Evolutionary conservation across 2,113 vertebrate genomes (phyloP).

Genomic region (Microcebus griseorufus): DNA sequence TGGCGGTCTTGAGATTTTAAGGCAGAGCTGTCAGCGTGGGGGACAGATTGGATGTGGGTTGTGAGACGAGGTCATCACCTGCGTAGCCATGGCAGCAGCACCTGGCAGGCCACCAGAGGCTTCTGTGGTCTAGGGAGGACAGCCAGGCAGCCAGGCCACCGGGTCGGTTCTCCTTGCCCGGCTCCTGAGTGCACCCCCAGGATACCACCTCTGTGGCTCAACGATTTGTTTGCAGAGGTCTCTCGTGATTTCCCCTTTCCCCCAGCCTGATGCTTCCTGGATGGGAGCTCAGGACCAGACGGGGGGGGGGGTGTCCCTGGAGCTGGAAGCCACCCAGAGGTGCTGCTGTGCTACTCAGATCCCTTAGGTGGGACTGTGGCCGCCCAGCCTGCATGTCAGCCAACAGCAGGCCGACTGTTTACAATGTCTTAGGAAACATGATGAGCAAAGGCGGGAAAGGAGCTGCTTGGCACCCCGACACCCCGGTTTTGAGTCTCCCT

Average conservation of each 20-base stretch:
- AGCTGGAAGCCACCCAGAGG: not conserved
- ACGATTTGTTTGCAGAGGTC: not conserved
- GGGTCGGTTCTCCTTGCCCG: not conserved
- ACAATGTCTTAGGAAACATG: not conserved
- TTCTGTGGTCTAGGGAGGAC: not conserved
- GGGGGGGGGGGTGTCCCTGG: not conserved
- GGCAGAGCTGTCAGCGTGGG: not conserved
- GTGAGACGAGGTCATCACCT: not conserved
- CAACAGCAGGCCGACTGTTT: not conserved
- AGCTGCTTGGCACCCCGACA: rapidly evolving
- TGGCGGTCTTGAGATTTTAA: rapidly evolving
- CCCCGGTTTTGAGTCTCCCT: no score
- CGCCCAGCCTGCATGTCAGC: rapidly evolving
- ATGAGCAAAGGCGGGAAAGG: rapidly evolving
- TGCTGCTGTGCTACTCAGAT: not conserved
- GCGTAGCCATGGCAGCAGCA: not conserved
- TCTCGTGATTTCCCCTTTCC: not conserved
- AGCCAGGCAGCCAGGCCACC: not conserved
- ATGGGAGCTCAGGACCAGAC: not conserved
- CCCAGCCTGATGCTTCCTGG: not conserved
- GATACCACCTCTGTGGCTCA: not conserved
- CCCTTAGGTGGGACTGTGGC: not conserved
- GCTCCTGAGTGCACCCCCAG: not conserved
- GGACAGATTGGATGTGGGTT: no score
- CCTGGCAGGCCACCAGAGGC: not conserved